These are phyloP conservation scores for Empis livida DNA, from an alignment of 2,888 invertebrate species.

Conservation along the genomic window DNA sequence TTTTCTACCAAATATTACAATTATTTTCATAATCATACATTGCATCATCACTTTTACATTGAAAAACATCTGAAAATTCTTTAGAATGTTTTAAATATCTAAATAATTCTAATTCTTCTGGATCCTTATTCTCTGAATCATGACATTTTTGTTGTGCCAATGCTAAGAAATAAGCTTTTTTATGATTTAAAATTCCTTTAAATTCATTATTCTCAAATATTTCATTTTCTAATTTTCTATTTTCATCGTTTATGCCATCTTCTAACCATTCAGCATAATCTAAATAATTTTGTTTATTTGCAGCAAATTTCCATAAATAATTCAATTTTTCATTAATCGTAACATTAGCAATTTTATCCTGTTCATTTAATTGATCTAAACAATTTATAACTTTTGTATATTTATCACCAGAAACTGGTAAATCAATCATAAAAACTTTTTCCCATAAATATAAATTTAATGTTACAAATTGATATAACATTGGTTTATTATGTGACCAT, in stretches of 20 bases:
- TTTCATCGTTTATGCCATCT: too few relatives aligned
- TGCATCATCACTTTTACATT: not conserved
- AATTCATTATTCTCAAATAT: too few relatives aligned
- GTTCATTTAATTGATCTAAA: not conserved
- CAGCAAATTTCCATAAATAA: not conserved
- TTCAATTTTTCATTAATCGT: not conserved
- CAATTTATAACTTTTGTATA: not conserved
- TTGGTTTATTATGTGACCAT: not conserved
- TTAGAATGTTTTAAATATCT: not conserved
- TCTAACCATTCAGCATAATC: not conserved
- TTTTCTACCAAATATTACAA: not conserved
- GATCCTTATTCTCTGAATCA: not conserved
- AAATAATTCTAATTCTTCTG: not conserved
- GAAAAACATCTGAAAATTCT: not conserved
- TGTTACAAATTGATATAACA: not conserved
- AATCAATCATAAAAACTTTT: not conserved
- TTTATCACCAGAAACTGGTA: not conserved
- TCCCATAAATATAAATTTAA: not conserved
- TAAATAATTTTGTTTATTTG: not conserved
- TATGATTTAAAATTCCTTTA: not conserved
- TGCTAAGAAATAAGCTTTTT: not conserved
- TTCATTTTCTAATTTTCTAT: too few relatives aligned
- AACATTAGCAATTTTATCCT: not conserved
- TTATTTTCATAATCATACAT: not conserved
- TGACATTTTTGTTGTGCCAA: not conserved